Conservation (phyloP, 2,797 vertebrate genomes). For the Poeciliopsis presidionis region DNA sequence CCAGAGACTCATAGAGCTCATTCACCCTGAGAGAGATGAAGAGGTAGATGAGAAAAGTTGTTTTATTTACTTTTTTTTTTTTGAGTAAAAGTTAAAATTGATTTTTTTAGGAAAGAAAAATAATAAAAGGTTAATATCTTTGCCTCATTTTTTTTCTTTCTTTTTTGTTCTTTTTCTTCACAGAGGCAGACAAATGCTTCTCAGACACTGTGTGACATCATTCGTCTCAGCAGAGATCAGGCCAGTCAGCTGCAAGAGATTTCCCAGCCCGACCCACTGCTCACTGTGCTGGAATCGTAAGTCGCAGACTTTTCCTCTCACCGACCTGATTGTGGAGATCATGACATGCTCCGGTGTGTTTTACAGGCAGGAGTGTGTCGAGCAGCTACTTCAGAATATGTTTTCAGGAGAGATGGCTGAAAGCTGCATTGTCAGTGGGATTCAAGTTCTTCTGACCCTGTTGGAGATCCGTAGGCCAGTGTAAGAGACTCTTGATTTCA, state of each 20-base stretch:
- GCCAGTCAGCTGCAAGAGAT: constrained; percentile 90
- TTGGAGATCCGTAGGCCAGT: constrained; percentile 92
- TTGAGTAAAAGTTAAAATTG: constrained; percentile 4
- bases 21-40: constrained; percentile 91
- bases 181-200: constrained; percentile 94
- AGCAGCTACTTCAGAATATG: constrained; percentile 94
- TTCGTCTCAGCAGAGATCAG: constrained; percentile 96
- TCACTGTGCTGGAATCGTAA: constrained; percentile 94
- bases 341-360: constrained; percentile 11
- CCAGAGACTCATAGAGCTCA: constrained; percentile 92
- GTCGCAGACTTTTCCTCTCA: constrained; percentile 58
- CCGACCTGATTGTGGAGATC: not conserved
- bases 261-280: constrained; percentile 91
- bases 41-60: constrained; percentile 79
- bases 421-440: constrained; percentile 91
- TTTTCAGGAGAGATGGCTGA: constrained; percentile 90
- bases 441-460: constrained; percentile 92
- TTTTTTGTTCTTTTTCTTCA: constrained; percentile 9
- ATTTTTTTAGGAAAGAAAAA: not conserved
- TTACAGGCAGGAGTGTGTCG: constrained; percentile 91
- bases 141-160: not conserved
- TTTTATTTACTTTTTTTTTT: not conserved
- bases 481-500: constrained; percentile 51
- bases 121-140: not conserved
- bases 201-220: constrained; percentile 95